phyloP scores from a whole-genome alignment of 2,888 invertebrate genomes.

The Luperina nickerlii region DNA sequence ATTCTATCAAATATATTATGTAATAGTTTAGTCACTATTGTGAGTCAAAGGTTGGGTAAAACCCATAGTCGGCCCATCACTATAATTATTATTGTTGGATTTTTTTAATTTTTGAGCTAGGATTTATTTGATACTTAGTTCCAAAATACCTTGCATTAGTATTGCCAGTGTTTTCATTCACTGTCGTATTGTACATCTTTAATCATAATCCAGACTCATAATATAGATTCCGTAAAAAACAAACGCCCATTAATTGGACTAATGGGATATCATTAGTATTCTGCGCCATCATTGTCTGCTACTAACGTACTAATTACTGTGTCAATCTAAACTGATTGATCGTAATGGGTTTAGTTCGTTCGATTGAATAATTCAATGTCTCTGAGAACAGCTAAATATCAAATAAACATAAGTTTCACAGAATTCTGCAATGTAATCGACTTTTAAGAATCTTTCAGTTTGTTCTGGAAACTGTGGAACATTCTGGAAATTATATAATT shows the following conservation, averaged over 20 bases:
- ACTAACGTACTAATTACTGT: slow-evolving; percentile 66
- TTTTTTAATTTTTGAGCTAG: too few species aligned
- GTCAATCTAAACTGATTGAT: slow-evolving; percentile 67
- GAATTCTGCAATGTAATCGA: slow-evolving; percentile 45
- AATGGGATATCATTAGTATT: slow-evolving; percentile 56
- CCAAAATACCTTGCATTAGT: too few species aligned
- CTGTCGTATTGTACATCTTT: background rate
- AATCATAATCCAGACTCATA: background rate
- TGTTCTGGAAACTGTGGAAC: slow-evolving; percentile 32
- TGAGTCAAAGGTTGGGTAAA: too few species aligned
- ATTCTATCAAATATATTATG: too few species aligned
- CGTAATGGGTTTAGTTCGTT: slow-evolving; percentile 54
- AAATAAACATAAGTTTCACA: slow-evolving; percentile 45
- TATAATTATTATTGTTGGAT: too few species aligned
- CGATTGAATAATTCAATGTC: slow-evolving; percentile 59
- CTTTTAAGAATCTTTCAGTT: slow-evolving; percentile 42
- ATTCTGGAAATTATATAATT: slow-evolving; percentile 46
- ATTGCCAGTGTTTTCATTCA: background rate
- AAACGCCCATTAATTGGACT: slow-evolving; percentile 14
- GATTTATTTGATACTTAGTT: too few species aligned
- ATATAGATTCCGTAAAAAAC: background rate
- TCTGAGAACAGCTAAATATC: slow-evolving; percentile 43
- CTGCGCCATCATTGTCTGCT: slow-evolving; percentile 61
- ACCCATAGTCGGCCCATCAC: too few species aligned
- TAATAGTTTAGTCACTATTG: too few species aligned